Conservation (phyloP, 1,140 invertebrate species). For the Coenobita brevimanus region DNA sequence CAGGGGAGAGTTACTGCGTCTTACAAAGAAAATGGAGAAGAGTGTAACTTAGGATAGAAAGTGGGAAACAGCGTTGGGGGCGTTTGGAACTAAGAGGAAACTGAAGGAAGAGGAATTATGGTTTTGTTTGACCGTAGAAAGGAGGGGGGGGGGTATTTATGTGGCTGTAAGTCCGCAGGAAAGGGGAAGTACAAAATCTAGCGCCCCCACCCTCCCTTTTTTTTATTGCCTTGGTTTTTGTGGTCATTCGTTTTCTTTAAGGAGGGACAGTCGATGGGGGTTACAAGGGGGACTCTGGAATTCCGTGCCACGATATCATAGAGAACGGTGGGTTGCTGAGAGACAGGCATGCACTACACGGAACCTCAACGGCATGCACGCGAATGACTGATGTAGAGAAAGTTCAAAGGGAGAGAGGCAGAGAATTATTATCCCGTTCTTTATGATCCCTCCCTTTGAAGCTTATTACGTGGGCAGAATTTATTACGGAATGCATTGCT, state of each 20-base stretch:
- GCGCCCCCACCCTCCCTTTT: neutral
- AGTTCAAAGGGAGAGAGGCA: neutral
- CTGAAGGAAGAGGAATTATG: constrained; percentile 24
- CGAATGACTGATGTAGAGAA: neutral
- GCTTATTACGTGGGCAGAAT: neutral
- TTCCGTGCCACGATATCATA: no score
- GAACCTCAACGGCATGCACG: no score
- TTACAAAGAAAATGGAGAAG: constrained; percentile 65
- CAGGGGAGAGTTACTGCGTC: constrained; percentile 6
- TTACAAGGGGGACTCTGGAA: no score
- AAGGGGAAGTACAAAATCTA: constrained; percentile 13
- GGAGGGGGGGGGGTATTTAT: constrained; percentile 24
- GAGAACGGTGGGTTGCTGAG: no score
- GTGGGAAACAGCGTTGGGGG: constrained; percentile 41
- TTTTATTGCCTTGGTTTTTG: no score
- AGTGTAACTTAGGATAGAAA: constrained; percentile 51
- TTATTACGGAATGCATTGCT: no score
- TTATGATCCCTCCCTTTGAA: no score
- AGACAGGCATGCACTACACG: no score
- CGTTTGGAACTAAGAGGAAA: constrained; percentile 30
- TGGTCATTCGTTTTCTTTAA: no score
- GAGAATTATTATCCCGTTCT: no score
- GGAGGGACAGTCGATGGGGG: no score
- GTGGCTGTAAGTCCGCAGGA: constrained; percentile 9
- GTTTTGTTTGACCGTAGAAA: constrained; percentile 37